These are phyloP conservation scores for Microtus ochrogaster DNA, from an alignment of 2,113 vertebrate genomes.

Conservation along the genomic window DNA sequence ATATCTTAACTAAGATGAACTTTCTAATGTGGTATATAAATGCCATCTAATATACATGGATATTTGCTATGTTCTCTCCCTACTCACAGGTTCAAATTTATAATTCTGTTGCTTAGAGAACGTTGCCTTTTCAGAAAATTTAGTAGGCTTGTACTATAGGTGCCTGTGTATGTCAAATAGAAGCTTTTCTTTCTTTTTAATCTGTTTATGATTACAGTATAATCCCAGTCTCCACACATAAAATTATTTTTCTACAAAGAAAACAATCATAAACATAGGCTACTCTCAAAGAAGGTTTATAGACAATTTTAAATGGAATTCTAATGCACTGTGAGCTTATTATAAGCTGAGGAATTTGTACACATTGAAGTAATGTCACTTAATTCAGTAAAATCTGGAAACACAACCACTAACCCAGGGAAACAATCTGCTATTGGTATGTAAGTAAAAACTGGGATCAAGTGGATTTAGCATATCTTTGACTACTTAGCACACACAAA, in stretches of 20 bases:
- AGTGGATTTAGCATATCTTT: background rate
- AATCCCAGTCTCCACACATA: background rate
- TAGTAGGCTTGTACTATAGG: background rate
- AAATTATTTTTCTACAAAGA: background rate
- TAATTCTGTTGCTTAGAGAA: background rate
- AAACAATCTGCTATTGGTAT: constrained; percentile 9
- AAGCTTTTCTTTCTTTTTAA: constrained; percentile 21
- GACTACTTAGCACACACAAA: background rate
- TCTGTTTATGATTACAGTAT: background rate
- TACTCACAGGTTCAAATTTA: background rate
- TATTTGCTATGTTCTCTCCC: constrained; percentile 18
- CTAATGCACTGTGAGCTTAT: background rate
- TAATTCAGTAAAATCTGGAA: background rate
- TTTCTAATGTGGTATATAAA: constrained; percentile 55
- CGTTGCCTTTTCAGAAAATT: background rate
- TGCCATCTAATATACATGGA: constrained; percentile 1
- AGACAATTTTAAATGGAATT: background rate
- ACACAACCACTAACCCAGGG: background rate
- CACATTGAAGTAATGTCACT: background rate
- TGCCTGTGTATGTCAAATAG: background rate
- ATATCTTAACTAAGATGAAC: background rate
- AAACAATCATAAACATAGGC: constrained; percentile 3
- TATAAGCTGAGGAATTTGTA: background rate
- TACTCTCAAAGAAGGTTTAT: constrained; percentile 6
- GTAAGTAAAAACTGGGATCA: background rate